A percentile compares a stretch with the other conserved stretches of the same genome.
Conservation (phyloP, 1,140 invertebrate species). For the Amphibalanus amphitrite region DNA sequence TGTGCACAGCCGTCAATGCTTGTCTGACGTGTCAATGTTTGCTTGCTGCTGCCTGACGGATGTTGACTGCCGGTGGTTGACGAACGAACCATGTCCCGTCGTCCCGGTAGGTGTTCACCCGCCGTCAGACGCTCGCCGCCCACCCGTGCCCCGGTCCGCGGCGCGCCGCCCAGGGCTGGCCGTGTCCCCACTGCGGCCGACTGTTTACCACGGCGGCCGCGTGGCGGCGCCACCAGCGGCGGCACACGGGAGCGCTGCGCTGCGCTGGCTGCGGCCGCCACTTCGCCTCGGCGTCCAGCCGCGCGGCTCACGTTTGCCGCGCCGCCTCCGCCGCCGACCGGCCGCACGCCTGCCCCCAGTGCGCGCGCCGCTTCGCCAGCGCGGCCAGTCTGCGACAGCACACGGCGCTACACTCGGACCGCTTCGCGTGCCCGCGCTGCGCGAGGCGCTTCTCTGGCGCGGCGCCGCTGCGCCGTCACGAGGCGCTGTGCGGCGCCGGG, state of each 20-base stretch:
- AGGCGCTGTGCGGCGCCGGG: background rate
- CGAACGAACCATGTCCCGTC: background rate
- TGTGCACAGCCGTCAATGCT: too few relatives aligned
- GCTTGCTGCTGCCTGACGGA: too few relatives aligned
- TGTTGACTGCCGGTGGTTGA: too few relatives aligned
- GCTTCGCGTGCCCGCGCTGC: background rate
- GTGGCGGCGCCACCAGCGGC: background rate
- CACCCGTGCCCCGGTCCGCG: background rate
- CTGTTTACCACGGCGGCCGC: background rate
- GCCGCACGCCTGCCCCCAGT: background rate
- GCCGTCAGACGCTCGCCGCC: background rate
- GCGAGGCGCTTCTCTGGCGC: background rate
- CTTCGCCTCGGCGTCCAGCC: background rate
- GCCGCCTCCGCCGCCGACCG: too few relatives aligned
- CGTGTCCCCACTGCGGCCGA: background rate
- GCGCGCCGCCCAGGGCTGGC: background rate
- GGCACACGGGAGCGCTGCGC: background rate
- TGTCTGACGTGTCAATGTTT: too few relatives aligned
- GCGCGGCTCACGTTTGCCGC: background rate
- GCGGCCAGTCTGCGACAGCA: background rate
- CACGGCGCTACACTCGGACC: background rate
- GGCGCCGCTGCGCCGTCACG: background rate
- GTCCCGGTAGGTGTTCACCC: background rate
- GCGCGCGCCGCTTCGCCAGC: background rate
- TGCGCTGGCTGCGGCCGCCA: background rate